Evolutionary conservation across 2,797 vertebrate genomes (phyloP).

Genomic region (Sciurus carolinensis): DNA sequence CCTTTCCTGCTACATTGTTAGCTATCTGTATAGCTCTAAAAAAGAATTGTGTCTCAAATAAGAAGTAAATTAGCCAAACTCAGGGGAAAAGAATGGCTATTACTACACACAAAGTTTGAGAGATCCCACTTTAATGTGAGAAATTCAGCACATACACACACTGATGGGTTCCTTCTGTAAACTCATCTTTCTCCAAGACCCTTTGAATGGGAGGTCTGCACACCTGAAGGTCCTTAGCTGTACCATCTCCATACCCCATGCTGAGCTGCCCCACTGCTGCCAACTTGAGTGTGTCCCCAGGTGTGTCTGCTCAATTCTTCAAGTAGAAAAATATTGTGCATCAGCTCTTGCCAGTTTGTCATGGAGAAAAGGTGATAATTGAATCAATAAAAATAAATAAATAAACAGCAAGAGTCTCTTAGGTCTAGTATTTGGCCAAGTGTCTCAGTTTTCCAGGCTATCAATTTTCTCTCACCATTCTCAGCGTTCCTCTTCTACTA

Average conservation of each 20-base stretch:
- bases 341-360: neutral
- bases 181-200: neutral
- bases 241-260: neutral
- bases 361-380: neutral
- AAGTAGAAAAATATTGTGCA: neutral
- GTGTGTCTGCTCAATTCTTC: neutral
- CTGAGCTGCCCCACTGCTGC: neutral
- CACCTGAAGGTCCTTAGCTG: neutral
- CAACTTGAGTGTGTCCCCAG: neutral
- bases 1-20: constrained; percentile 35
- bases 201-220: neutral
- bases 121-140: neutral
- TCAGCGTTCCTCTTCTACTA: neutral
- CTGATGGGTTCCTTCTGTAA: neutral
- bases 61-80: constrained; percentile 51
- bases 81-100: neutral
- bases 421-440: neutral
- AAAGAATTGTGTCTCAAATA: constrained; percentile 45
- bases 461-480: neutral
- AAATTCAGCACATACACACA: neutral
- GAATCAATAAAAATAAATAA: neutral
- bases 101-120: neutral
- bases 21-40: constrained; percentile 3
- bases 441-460: neutral
- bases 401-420: neutral